Percentiles rank a stretch among this genome's conserved stretches.
These are phyloP conservation scores for Egretta garzetta DNA, from an alignment of 2,113 vertebrate genomes.

Conservation along the genomic window DNA sequence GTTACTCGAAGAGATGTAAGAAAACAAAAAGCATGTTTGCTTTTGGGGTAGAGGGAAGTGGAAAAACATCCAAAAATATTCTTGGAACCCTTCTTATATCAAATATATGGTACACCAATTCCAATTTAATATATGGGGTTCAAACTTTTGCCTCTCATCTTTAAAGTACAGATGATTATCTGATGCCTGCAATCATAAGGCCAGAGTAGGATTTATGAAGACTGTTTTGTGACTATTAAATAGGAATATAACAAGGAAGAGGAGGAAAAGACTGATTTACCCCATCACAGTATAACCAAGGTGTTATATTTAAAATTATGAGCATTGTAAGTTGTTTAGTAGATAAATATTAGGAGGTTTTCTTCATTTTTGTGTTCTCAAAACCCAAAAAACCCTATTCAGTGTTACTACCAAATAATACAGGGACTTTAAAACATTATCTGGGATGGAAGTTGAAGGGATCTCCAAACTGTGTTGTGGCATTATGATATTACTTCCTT, in stretches of 20 bases:
- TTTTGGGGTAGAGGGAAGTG: background rate
- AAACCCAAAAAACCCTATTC: background rate
- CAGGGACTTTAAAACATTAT: background rate
- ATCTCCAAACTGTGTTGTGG: background rate
- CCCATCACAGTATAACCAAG: background rate
- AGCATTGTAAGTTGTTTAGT: background rate
- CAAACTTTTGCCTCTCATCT: background rate
- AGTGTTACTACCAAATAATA: background rate
- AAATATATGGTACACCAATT: background rate
- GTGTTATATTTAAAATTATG: background rate
- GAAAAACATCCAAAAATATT: background rate
- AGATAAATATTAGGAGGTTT: background rate
- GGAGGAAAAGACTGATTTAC: background rate
- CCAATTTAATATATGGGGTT: conserved; percentile 6
- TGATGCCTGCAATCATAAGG: background rate
- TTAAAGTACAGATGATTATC: conserved; percentile 47
- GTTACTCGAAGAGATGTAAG: conserved; percentile 21
- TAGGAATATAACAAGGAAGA: conserved; percentile 8
- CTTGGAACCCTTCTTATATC: conserved; percentile 29
- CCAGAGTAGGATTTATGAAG: conserved; percentile 39
- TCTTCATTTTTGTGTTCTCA: background rate
- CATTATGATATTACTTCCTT: background rate
- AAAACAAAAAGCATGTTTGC: conserved; percentile 58
- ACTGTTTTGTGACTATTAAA: conserved; percentile 34
- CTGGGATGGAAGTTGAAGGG: background rate